Evolutionary conservation across 1,140 invertebrate species (phyloP), one percentile per base, ranked within the genome.

Genomic region (Triops longicaudatus): DNA sequence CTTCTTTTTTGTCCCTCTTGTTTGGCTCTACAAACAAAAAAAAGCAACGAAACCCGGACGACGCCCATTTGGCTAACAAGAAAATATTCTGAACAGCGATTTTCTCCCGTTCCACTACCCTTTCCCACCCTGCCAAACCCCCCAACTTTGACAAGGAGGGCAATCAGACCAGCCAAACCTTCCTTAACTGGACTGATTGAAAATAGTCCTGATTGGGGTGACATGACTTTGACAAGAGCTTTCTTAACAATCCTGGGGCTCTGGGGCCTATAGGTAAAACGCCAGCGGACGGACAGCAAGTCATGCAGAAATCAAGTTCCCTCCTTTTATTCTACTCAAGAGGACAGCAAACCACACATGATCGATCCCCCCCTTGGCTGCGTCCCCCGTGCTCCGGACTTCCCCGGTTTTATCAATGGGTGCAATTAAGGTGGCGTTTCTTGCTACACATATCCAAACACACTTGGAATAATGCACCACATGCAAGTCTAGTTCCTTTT

Each of bases 221-320:
- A 63, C 50, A 63, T 22, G 50, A 63, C 50, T 63, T 63, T 63
- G 50, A 63, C 50, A 63, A 63, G 50, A 63, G 50, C 50, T 63
- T 63, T 63, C 50, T 63, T 17, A 63, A 63, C 50, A 63, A 63
- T 63, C 31, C 14, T 63, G 50, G n/a, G 22, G 50, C 50, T 63
- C 31, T 37, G 31, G 31, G 31, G 31, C 2, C 2, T 2, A 4
- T 37, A 37, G 17, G 12, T 22, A 3, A 63, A 63, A 63, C 14
- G 22, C 14, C 14, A 5, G 22, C 10, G 50, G 17, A 9, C 22
- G 50, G 11, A 22, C 17, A 14, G 50, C 17, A 63, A 63, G n/a
- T 63, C 50, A 22, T 63, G 50, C 50, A 63, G 50, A 63, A 63
- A 10, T 63, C 50, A 63, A 63, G 50, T 63, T 63, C 50, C n/a